Percentiles rank a stretch among this genome's conserved stretches.
Conservation (phyloP, 2,113 vertebrate species). For the Tragelaphus imberbis region DNA sequence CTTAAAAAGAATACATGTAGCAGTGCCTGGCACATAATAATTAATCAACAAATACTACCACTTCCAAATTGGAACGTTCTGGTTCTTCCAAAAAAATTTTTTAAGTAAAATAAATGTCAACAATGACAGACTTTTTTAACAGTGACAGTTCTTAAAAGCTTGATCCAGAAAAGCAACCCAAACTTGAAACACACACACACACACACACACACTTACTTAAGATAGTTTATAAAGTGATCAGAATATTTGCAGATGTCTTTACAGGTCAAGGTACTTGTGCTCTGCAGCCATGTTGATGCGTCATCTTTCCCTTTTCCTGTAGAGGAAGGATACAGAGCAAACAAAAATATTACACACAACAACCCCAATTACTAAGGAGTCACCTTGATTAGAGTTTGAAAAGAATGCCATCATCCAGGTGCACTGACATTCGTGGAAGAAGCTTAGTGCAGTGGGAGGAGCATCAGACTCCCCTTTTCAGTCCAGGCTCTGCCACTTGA, state of each 20-base stretch:
- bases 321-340: constrained; percentile 7
- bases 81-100: not conserved
- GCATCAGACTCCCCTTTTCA: not conserved
- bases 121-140: not conserved
- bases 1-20: not conserved
- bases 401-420: not conserved
- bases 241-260: constrained; percentile 14
- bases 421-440: not conserved
- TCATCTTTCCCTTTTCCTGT: not conserved
- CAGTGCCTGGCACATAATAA: not conserved
- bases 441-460: not conserved
- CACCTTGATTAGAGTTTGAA: not conserved
- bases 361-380: not conserved
- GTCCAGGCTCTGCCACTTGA: not conserved
- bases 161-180: not conserved
- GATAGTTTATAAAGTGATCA: not conserved
- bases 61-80: not conserved
- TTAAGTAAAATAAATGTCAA: constrained; percentile 4
- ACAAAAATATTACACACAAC: constrained; percentile 22
- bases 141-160: not conserved
- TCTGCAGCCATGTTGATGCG: not conserved
- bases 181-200: not conserved
- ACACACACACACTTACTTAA: not conserved
- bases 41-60: not conserved
- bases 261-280: not conserved